Conservation (phyloP, 2,113 vertebrate genomes). For the Melanerpes formicivorus region DNA sequence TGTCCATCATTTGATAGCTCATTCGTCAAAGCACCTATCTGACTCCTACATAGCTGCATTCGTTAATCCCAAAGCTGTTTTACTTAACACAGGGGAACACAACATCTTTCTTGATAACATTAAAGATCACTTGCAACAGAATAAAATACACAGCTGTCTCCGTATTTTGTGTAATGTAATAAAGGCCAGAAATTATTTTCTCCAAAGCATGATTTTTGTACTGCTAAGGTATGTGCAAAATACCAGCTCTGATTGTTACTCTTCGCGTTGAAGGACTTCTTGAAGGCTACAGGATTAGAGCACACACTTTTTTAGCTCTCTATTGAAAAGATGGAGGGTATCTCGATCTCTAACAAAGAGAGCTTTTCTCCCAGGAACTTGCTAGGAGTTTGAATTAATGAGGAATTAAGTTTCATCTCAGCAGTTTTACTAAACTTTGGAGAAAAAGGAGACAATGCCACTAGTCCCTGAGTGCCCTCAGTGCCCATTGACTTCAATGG, state of each 20-base stretch:
- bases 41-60: not conserved
- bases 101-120: not conserved
- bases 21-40: not conserved
- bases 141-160: not conserved
- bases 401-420: slow-evolving; percentile 37
- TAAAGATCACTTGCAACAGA: not conserved
- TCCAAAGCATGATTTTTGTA: not conserved
- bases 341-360: not conserved
- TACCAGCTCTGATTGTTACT: not conserved
- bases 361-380: slow-evolving; percentile 33
- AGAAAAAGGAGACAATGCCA: not conserved
- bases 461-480: not conserved
- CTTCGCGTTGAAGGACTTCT: not conserved
- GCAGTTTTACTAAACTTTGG: slow-evolving; percentile 17
- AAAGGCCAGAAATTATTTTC: not conserved
- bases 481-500: not conserved
- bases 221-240: not conserved
- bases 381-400: slow-evolving; percentile 32
- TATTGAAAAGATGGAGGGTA: not conserved
- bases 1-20: not conserved
- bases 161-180: not conserved
- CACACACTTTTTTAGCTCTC: not conserved
- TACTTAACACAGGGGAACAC: not conserved
- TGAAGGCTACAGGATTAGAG: not conserved
- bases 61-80: not conserved